Percentiles rank a stretch among this genome's conserved stretches.
phyloP scores from a whole-genome alignment of 2,797 vertebrate species.

The Varecia variegata region DNA sequence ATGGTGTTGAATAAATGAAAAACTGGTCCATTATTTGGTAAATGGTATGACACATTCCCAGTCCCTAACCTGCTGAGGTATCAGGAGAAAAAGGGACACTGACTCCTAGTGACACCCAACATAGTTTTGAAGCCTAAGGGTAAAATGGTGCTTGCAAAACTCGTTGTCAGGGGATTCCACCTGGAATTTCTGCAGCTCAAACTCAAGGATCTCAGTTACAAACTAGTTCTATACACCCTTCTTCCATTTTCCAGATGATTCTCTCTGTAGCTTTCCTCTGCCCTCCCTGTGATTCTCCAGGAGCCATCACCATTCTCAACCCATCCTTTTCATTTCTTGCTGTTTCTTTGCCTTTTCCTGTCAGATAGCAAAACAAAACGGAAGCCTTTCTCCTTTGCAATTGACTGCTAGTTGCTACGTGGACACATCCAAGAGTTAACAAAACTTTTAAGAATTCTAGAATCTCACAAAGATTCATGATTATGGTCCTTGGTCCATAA shows the following conservation, averaged over 20 bases:
- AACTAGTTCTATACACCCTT: neutral
- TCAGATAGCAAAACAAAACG: neutral
- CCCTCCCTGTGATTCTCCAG: neutral
- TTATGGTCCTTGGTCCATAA: neutral
- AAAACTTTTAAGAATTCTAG: neutral
- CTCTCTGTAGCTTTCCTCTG: neutral
- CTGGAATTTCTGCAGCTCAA: neutral
- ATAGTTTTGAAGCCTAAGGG: neutral
- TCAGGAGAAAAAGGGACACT: neutral
- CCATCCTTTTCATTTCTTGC: neutral
- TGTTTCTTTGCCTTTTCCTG: neutral
- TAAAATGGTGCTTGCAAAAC: neutral
- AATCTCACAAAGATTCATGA: neutral
- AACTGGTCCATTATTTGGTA: neutral
- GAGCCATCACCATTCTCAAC: neutral
- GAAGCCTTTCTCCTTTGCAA: neutral
- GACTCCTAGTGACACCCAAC: neutral
- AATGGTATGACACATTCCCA: neutral
- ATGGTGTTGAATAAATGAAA: neutral
- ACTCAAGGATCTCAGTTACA: neutral
- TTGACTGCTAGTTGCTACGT: neutral
- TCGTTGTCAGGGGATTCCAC: neutral
- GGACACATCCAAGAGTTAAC: neutral
- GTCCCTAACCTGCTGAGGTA: neutral
- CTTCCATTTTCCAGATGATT: no score